Conservation (phyloP, 2,797 vertebrate species). For the Eulemur mongoz region DNA sequence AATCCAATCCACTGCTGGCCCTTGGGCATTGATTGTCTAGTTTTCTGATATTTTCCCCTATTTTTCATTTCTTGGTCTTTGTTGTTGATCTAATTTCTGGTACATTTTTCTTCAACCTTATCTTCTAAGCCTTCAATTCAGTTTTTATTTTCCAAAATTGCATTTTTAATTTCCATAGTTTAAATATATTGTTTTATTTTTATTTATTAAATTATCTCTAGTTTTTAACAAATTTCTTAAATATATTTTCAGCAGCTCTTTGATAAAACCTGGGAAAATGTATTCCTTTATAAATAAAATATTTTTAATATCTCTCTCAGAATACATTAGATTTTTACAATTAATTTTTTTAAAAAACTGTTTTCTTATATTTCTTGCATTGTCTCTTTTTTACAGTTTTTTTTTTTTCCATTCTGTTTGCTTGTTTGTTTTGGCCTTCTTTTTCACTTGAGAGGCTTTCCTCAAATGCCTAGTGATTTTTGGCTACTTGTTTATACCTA, state of each 20-base stretch:
- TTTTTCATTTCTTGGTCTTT: constrained; percentile 13
- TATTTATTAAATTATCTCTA: background rate
- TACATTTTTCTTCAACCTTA: constrained; percentile 41
- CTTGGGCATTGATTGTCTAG: background rate
- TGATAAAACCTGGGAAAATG: background rate
- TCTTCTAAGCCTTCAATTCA: background rate
- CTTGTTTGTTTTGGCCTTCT: constrained; percentile 14
- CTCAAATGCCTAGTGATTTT: background rate
- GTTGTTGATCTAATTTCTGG: constrained; percentile 26
- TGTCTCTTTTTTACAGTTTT: background rate
- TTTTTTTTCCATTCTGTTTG: background rate
- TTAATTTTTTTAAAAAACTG: background rate
- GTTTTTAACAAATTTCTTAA: background rate
- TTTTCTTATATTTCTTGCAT: constrained; percentile 12
- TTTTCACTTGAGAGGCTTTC: background rate
- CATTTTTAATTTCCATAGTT: constrained; percentile 5
- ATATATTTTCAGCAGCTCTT: background rate
- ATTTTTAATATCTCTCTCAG: background rate
- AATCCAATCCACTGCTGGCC: background rate
- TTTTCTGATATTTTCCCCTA: background rate
- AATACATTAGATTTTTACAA: background rate
- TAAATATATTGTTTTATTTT: background rate
- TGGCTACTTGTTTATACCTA: background rate
- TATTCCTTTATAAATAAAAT: constrained; percentile 21
- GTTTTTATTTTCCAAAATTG: constrained; percentile 6